A percentile compares a stretch with the other conserved stretches of the same genome.
Evolutionary conservation across 2,113 vertebrate genomes (phyloP).

Genomic region (Serinus canaria): DNA sequence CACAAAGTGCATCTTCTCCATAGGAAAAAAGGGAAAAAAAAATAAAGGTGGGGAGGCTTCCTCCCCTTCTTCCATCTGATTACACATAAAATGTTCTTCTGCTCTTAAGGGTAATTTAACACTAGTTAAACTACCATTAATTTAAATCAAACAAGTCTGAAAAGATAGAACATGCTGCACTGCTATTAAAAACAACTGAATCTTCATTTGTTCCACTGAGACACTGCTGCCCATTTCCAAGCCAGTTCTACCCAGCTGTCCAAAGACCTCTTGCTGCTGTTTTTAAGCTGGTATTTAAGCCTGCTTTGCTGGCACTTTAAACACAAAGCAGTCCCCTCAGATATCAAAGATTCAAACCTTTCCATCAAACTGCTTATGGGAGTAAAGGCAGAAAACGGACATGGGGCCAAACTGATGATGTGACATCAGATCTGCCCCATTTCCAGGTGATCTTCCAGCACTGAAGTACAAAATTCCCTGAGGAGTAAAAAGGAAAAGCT

Average conservation of each 20-base stretch:
- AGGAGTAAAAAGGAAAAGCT: background rate
- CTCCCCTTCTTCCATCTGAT: background rate
- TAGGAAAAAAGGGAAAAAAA: background rate
- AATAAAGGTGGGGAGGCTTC: background rate
- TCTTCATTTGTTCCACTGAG: background rate
- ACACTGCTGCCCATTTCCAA: background rate
- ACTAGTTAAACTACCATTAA: conserved; percentile 13
- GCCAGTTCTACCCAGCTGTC: background rate
- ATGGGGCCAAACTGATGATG: background rate
- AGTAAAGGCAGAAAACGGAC: background rate
- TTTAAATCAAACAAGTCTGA: conserved; percentile 42
- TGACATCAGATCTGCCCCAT: background rate
- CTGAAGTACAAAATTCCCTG: background rate
- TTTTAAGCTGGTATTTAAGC: background rate
- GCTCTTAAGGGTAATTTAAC: conserved; percentile 53
- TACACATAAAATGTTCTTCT: background rate
- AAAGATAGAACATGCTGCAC: background rate
- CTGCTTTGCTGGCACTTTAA: background rate
- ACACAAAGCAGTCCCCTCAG: background rate
- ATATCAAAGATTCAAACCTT: background rate
- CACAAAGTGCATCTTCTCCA: background rate
- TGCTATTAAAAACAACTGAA: conserved; percentile 24
- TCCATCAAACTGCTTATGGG: background rate
- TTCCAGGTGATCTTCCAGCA: background rate
- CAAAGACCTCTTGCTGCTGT: background rate